Evolutionary conservation across 2,888 invertebrate species (phyloP).

Genomic region (Steinernema carpocapsae): DNA sequence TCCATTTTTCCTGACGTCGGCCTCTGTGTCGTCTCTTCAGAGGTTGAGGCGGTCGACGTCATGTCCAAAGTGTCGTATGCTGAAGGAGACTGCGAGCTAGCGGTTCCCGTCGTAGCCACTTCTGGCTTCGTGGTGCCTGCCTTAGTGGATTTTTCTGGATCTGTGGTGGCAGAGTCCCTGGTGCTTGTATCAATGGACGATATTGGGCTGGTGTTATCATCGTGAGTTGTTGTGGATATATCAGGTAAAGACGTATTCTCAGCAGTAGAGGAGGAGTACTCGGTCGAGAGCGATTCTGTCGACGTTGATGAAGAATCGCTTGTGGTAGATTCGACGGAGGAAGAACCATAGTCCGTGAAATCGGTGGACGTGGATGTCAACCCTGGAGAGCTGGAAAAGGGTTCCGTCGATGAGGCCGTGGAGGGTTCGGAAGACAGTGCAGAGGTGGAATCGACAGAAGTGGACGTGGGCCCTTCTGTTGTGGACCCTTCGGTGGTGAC

Average conservation of each 20-base stretch:
- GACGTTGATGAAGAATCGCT: neutral
- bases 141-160: neutral
- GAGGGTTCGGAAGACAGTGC: too few relatives aligned
- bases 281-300: neutral
- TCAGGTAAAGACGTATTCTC: neutral
- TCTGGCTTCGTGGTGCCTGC: neutral
- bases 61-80: neutral
- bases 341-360: too few relatives aligned
- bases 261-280: neutral
- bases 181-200: neutral
- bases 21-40: neutral
- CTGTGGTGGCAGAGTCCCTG: neutral
- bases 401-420: too few relatives aligned
- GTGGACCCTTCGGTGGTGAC: neutral
- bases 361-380: too few relatives aligned
- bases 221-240: neutral
- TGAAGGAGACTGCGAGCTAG: neutral
- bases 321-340: too few relatives aligned
- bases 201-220: neutral
- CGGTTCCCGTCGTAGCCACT: neutral
- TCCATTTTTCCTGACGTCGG: neutral
- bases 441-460: neutral
- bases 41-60: neutral
- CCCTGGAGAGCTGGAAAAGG: too few relatives aligned
- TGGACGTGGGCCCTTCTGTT: neutral